phyloP scores from a whole-genome alignment of 2,888 invertebrate species.

The Pegoplata infirma region DNA sequence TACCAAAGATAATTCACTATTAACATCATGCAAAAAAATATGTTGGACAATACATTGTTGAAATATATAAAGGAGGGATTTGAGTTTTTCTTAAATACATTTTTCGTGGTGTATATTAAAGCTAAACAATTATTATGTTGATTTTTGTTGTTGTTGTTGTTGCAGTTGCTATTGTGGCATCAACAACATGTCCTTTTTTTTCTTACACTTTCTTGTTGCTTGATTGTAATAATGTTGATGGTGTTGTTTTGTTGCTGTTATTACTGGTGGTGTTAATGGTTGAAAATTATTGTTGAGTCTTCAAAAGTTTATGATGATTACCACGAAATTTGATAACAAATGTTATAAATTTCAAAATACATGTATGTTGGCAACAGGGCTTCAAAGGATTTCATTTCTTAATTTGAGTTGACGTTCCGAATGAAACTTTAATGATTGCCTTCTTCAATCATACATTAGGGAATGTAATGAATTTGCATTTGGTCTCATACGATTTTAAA shows the following conservation, averaged over 20 bases:
- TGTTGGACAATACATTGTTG: conserved; percentile 12
- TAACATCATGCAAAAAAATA: conserved; percentile 17
- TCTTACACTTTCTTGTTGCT: conserved; percentile 42
- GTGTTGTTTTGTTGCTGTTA: neutral
- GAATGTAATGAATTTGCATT: too few relatives aligned
- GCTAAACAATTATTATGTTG: conserved; percentile 52
- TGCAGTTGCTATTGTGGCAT: conserved; percentile 28
- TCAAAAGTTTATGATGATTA: conserved; percentile 65
- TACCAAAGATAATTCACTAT: conserved; percentile 64
- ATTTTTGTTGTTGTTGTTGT: conserved; percentile 22
- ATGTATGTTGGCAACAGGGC: conserved; percentile 33
- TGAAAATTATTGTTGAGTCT: conserved; percentile 61
- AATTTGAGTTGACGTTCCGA: neutral
- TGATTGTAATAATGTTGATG: conserved; percentile 28
- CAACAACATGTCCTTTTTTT: conserved; percentile 55
- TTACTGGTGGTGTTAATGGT: conserved; percentile 55
- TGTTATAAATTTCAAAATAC: conserved; percentile 61
- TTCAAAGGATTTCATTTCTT: neutral
- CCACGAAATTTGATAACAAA: conserved; percentile 65
- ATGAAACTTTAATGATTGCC: too few relatives aligned
- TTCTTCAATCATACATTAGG: too few relatives aligned
- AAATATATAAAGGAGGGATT: neutral
- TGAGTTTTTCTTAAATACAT: conserved; percentile 17
- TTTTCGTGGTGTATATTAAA: conserved; percentile 6
- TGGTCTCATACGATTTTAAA: too few relatives aligned